A percentile compares a stretch with the other conserved stretches of the same genome.
These are phyloP conservation scores for Noctua janthe DNA, from an alignment of 2,888 invertebrate genomes.

Conservation along the genomic window DNA sequence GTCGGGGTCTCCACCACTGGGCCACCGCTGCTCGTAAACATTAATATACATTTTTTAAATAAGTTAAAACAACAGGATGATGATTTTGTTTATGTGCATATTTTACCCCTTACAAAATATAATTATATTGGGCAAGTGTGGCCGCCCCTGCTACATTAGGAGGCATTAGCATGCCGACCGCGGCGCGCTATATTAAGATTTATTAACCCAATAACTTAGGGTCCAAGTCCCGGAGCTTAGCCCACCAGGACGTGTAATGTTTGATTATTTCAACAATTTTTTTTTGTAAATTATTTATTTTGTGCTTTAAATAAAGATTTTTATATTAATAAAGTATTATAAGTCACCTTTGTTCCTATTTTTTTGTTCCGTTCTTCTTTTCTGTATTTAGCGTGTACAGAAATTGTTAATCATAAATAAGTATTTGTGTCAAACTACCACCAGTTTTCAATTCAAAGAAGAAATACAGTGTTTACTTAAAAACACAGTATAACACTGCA, in stretches of 20 bases:
- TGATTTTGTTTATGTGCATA: slow-evolving; percentile 28
- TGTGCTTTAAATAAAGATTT: too few relatives aligned
- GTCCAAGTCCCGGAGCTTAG: slow-evolving; percentile 63
- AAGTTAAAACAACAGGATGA: not conserved
- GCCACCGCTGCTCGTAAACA: too few relatives aligned
- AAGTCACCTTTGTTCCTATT: not conserved
- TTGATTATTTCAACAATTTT: slow-evolving; percentile 52
- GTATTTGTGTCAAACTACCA: not conserved
- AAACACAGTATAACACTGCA: not conserved
- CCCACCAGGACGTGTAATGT: slow-evolving; percentile 55
- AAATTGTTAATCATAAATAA: not conserved
- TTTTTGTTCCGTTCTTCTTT: not conserved
- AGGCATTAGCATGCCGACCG: slow-evolving; percentile 72
- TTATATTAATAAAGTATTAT: too few relatives aligned
- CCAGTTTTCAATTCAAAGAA: not conserved
- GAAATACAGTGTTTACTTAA: not conserved
- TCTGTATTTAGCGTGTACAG: not conserved
- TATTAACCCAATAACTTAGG: slow-evolving; percentile 75
- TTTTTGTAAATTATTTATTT: slow-evolving; percentile 18
- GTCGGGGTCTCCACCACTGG: too few relatives aligned
- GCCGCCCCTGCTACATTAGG: slow-evolving; percentile 73
- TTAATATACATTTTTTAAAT: not conserved
- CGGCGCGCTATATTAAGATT: slow-evolving; percentile 74
- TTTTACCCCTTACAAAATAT: slow-evolving; percentile 64
- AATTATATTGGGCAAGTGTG: slow-evolving; percentile 59